A percentile compares a stretch with the other conserved stretches of the same genome.
phyloP scores from a whole-genome alignment of 2,888 invertebrate genomes.

The Morinoia aosen region DNA sequence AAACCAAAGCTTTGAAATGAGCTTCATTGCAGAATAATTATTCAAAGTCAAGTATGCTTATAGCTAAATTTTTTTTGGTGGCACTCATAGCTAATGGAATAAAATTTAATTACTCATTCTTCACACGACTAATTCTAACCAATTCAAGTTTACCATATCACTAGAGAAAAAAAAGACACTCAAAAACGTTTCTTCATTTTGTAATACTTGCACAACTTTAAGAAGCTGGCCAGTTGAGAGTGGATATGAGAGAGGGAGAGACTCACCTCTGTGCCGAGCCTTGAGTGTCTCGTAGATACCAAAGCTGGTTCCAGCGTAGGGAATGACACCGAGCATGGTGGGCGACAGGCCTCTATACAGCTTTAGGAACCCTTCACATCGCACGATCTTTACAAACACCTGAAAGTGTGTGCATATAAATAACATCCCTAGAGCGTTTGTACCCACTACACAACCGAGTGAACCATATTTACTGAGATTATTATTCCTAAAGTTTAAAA shows the following conservation, averaged over 20 bases:
- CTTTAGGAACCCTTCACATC: slow-evolving; percentile 82
- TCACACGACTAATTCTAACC: too few species aligned
- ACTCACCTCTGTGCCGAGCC: slow-evolving; percentile 75
- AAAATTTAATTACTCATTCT: too few species aligned
- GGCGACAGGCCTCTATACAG: slow-evolving; percentile 91
- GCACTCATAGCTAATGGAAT: too few species aligned
- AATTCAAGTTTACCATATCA: too few species aligned
- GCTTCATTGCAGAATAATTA: too few species aligned
- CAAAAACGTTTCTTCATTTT: too few species aligned
- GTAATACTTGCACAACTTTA: too few species aligned
- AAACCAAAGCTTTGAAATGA: too few species aligned
- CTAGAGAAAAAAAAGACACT: too few species aligned
- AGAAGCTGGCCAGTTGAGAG: not conserved
- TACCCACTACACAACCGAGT: not conserved
- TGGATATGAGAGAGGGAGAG: not conserved
- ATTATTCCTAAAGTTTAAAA: not conserved
- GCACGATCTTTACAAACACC: slow-evolving; percentile 78
- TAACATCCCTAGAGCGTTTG: not conserved
- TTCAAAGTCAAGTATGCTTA: too few species aligned
- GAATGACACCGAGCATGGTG: slow-evolving; percentile 93
- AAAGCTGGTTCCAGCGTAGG: slow-evolving; percentile 97
- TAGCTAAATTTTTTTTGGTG: too few species aligned
- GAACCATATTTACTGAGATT: not conserved
- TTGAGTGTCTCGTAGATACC: slow-evolving; percentile 97
- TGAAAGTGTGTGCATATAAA: slow-evolving; percentile 63